Conservation (phyloP, 2,797 vertebrate species). For the Clamator glandarius region DNA sequence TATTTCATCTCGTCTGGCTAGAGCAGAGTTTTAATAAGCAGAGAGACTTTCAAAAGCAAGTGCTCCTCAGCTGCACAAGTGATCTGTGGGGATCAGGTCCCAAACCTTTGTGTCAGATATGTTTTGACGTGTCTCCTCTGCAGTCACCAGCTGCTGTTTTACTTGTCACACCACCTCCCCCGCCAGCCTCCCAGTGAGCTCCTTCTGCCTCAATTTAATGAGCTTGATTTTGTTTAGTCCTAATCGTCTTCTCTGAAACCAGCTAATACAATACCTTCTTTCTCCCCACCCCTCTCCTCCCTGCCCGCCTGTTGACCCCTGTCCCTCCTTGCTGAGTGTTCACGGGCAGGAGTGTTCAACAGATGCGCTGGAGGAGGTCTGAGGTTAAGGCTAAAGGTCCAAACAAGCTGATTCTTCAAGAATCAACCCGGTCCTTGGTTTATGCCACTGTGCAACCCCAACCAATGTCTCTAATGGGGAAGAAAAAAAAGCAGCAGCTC, state of each 20-base stretch:
- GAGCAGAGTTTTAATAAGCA: background rate
- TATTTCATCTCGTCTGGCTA: background rate
- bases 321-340: background rate
- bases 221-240: background rate
- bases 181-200: background rate
- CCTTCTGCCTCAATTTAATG: conserved; percentile 22
- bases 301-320: background rate
- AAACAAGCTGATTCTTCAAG: background rate
- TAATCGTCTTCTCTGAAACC: background rate
- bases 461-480: accelerated
- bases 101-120: accelerated
- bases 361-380: background rate
- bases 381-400: background rate
- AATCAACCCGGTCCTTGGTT: background rate
- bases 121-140: background rate
- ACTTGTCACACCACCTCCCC: background rate
- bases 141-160: background rate
- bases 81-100: background rate
- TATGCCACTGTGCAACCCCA: background rate
- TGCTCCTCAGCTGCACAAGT: background rate
- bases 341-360: background rate
- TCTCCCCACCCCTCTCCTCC: background rate
- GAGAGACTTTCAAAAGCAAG: background rate
- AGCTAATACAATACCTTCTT: background rate
- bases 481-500: background rate